Evolutionary conservation across 1,140 invertebrate genomes (phyloP), one percentile per base, ranked within the genome.

Genomic region (Eufriesea mexicana): DNA sequence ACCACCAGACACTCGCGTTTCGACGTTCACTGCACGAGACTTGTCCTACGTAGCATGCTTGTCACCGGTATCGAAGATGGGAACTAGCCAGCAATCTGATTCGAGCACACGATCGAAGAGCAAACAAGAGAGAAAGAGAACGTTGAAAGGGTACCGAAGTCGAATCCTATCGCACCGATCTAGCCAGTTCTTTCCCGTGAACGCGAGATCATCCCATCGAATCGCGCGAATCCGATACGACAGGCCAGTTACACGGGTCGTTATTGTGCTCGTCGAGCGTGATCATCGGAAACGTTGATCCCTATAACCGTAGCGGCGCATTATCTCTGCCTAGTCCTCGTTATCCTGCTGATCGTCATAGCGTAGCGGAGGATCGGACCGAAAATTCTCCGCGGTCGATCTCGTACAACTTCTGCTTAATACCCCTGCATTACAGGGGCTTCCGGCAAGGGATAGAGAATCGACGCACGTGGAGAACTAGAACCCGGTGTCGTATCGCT

Each of bases 31-130:
- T 49, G 18, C 80, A 61, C 81, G 66, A 77, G 51, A 35, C 86
- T 88, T 77, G 83, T 87, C 70, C 74, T 78, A 14, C 74, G 79
- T 70, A 82, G 59, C 86, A 87, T 85, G 70, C 72, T 85, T 74
- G 16, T 35, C 67, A 64, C 47, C 16, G 62, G n/a, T 9, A 23
- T 45, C 28, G 28, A 23, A 57, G 51, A 45, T n/a, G 18, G 35
- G 20, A 66, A 64, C n/a, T n/a, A 14, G 2, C 28, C 18, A 28
- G 62, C 9, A 20, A 64, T 28, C 16, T 42, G 62, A 28, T 64
- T 64, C 35, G 16, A 20, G 18, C 18, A 2, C 55, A n/a, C 20
- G 7, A 59, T 25, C 35, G n/a, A n/a, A 59, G 9, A 66, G 42
- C 5, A 5, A 16, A 5, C 23, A 67, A 51, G 4, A 28, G n/a